phyloP scores from a whole-genome alignment of 2,888 invertebrate species.

The Phaedon cochleariae region DNA sequence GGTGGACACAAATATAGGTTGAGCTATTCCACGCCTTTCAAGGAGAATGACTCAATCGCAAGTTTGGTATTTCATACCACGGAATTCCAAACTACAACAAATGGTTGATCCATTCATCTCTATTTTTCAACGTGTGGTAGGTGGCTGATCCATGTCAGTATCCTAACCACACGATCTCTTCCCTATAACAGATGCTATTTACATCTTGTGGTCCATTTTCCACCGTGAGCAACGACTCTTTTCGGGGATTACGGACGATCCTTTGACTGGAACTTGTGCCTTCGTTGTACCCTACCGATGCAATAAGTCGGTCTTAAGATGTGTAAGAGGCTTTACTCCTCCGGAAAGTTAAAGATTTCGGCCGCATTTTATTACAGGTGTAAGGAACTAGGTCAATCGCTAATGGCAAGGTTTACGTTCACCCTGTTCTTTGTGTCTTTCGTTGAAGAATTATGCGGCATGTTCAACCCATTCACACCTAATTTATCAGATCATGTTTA shows the following conservation, averaged over 20 bases:
- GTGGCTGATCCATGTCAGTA: neutral
- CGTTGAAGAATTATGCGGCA: neutral
- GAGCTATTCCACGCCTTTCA: no score
- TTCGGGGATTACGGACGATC: slow-evolving; percentile 4
- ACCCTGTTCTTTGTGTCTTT: neutral
- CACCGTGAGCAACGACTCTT: slow-evolving; percentile 8
- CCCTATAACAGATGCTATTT: slow-evolving; percentile 2
- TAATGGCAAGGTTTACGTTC: neutral
- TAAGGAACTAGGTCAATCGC: neutral
- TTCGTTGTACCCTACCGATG: neutral
- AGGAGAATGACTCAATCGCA: no score
- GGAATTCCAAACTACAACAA: no score
- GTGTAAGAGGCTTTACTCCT: slow-evolving; percentile 10
- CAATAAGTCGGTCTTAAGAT: slow-evolving; percentile 4
- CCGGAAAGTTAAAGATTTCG: slow-evolving; percentile 2
- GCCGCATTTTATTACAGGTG: slow-evolving; percentile 6
- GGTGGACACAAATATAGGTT: no score
- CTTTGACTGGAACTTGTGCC: neutral
- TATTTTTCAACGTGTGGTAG: no score
- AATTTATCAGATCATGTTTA: neutral
- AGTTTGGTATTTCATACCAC: no score
- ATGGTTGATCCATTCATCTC: no score
- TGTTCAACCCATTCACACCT: neutral
- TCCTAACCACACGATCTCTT: slow-evolving; percentile 3
- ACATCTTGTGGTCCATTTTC: slow-evolving; percentile 12